Percentiles rank a stretch among this genome's conserved stretches.
phyloP scores from a whole-genome alignment of 1,140 invertebrate genomes.

The Nephotettix cincticeps region DNA sequence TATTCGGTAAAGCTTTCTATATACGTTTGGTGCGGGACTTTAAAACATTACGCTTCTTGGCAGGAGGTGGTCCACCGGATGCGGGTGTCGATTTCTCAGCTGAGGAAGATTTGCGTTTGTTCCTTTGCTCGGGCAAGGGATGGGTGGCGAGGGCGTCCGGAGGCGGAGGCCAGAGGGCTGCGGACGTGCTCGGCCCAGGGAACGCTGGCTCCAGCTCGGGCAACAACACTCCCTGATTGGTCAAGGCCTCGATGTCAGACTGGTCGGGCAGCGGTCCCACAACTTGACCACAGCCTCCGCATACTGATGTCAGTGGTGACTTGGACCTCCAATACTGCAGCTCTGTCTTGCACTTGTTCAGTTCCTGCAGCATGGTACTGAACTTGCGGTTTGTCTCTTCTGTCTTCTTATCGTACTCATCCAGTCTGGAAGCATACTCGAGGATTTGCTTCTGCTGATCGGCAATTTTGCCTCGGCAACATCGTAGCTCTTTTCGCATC shows the following conservation, averaged over 20 bases:
- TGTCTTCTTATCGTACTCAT: constrained; percentile 88
- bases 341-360: constrained; percentile 88
- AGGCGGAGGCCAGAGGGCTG: neutral
- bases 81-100: too few relatives aligned
- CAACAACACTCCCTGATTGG: constrained; percentile 23
- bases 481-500: constrained; percentile 70
- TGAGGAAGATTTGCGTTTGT: too few relatives aligned
- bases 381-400: constrained; percentile 86
- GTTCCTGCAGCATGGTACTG: constrained; percentile 81
- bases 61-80: too few relatives aligned
- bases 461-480: constrained; percentile 73
- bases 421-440: constrained; percentile 76
- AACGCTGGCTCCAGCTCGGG: neutral
- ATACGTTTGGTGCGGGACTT: too few relatives aligned
- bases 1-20: too few relatives aligned
- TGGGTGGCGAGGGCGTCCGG: too few relatives aligned
- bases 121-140: too few relatives aligned
- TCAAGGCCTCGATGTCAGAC: constrained; percentile 23
- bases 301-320: constrained; percentile 67
- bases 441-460: constrained; percentile 82
- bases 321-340: constrained; percentile 86
- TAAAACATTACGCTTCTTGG: too few relatives aligned
- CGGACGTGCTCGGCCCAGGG: neutral
- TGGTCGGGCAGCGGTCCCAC: constrained; percentile 11
- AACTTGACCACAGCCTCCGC: constrained; percentile 49